Evolutionary conservation across 2,888 invertebrate genomes (phyloP).

Genomic region (Rotaria macrura): DNA sequence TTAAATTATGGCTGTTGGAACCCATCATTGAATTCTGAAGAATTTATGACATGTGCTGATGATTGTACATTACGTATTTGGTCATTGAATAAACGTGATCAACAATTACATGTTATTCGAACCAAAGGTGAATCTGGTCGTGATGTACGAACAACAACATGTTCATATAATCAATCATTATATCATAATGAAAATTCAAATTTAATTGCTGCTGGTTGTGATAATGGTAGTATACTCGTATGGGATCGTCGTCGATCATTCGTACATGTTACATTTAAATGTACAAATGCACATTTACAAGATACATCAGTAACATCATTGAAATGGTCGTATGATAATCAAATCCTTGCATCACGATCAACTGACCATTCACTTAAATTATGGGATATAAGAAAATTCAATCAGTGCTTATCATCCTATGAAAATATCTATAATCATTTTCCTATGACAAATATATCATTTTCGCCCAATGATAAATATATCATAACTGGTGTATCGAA

Average conservation of each 20-base stretch:
- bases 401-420: constrained; percentile 63
- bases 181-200: constrained; percentile 60
- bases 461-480: constrained; percentile 82
- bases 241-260: constrained; percentile 70
- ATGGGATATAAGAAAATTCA: constrained; percentile 79
- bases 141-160: constrained; percentile 71
- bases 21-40: constrained; percentile 66
- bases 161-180: constrained; percentile 62
- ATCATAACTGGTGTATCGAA: constrained; percentile 73
- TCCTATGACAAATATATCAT: constrained; percentile 58
- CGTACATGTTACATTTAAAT: constrained; percentile 67
- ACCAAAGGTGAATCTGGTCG: constrained; percentile 61
- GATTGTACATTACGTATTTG: constrained; percentile 87
- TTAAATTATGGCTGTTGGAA: constrained; percentile 85
- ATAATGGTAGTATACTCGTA: constrained; percentile 86
- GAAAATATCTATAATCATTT: constrained; percentile 68
- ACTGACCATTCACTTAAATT: constrained; percentile 86
- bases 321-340: constrained; percentile 74
- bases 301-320: constrained; percentile 68
- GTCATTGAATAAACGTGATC: constrained; percentile 68
- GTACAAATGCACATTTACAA: constrained; percentile 60
- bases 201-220: constrained; percentile 77
- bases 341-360: constrained; percentile 66
- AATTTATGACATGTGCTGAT: constrained; percentile 83
- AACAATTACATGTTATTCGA: constrained; percentile 73